Percentiles rank a stretch among this genome's conserved stretches.
Conservation (phyloP, 2,797 vertebrate species). For the Avahi laniger region DNA sequence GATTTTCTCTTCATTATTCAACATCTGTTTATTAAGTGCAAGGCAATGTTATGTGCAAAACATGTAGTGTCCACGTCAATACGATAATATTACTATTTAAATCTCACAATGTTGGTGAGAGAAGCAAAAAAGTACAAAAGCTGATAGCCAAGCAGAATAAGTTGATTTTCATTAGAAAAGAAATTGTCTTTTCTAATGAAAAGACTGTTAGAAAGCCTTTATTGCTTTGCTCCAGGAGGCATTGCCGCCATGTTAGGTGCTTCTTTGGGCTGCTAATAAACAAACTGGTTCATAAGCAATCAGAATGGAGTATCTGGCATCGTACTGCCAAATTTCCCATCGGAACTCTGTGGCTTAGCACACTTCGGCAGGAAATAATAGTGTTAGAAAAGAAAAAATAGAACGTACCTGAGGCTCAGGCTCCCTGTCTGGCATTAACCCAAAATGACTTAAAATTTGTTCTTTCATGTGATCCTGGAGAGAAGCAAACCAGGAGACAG, state of each 20-base stretch:
- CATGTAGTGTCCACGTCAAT: fast-evolving
- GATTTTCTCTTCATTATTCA: not conserved
- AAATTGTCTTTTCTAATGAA: not conserved
- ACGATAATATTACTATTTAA: not conserved
- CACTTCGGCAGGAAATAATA: not conserved
- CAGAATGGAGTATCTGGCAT: fast-evolving
- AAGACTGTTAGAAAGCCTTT: not conserved
- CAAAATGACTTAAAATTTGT: conserved; percentile 96
- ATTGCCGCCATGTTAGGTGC: too few species aligned
- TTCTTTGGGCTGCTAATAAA: not conserved
- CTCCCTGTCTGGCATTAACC: conserved; percentile 92
- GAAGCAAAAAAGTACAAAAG: not conserved
- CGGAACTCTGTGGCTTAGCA: not conserved
- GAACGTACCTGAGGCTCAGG: conserved; percentile 89
- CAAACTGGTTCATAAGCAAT: not conserved
- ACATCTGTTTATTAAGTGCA: too few species aligned
- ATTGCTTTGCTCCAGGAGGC: not conserved
- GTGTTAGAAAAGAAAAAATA: not conserved
- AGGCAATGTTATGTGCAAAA: not conserved
- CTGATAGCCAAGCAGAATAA: not conserved
- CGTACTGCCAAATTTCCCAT: not conserved
- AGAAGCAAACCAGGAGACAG: conserved; percentile 93
- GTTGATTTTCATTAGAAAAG: not conserved
- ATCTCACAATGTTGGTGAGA: not conserved
- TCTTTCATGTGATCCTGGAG: conserved; percentile 95